Conservation (phyloP, 1,140 invertebrate species). For the Agrypnia vestita region DNA sequence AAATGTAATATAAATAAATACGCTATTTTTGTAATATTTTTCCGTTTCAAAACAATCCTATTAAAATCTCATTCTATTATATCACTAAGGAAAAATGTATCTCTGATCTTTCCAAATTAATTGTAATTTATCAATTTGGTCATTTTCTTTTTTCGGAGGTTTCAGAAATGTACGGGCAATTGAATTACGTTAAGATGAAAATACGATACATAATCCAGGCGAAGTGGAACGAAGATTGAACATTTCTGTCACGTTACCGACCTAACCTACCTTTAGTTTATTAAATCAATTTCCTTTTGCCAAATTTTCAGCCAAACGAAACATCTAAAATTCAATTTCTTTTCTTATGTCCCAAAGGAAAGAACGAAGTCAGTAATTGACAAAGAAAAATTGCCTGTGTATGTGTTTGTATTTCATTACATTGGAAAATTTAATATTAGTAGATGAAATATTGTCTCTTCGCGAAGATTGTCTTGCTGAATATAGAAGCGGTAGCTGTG, state of each 20-base stretch:
- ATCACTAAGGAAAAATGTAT: no score
- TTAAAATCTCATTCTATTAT: no score
- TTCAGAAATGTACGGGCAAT: background rate
- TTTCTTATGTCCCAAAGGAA: slow-evolving; percentile 26
- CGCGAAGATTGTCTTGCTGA: no score
- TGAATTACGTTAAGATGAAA: slow-evolving; percentile 11
- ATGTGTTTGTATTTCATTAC: slow-evolving; percentile 25
- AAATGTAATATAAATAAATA: no score
- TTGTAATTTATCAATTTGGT: background rate
- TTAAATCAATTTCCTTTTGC: slow-evolving; percentile 48
- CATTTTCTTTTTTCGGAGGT: background rate
- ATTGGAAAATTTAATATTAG: slow-evolving; percentile 10
- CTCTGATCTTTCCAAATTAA: no score
- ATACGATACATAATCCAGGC: slow-evolving; percentile 12
- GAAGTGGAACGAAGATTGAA: slow-evolving; percentile 31
- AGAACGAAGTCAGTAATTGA: slow-evolving; percentile 37
- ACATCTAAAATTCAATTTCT: slow-evolving; percentile 41
- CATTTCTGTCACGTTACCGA: slow-evolving; percentile 42
- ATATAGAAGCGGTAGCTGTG: no score
- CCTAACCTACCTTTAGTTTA: slow-evolving; percentile 42
- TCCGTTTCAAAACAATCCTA: no score
- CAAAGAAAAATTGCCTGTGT: slow-evolving; percentile 32
- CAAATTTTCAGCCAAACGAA: slow-evolving; percentile 47
- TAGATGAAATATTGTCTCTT: background rate
- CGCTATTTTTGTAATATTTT: no score